These are phyloP conservation scores for Diarsia mendica DNA, from an alignment of 2,888 invertebrate genomes.

Conservation along the genomic window DNA sequence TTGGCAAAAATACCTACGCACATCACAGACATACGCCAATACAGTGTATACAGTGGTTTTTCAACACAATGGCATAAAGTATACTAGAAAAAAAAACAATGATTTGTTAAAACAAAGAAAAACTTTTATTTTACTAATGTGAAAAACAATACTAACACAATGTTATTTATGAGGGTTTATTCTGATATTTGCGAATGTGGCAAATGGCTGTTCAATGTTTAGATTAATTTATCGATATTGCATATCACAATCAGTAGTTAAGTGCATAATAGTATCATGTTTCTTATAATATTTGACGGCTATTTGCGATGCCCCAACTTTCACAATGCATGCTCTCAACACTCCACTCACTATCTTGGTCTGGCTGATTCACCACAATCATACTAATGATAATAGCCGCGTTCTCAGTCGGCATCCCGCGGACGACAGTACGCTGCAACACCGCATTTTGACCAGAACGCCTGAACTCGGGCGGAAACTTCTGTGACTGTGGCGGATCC, in stretches of 20 bases:
- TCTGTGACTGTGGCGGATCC: not conserved
- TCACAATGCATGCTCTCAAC: not conserved
- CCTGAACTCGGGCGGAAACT: not conserved
- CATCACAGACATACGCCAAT: too few relatives aligned
- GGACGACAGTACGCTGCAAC: too few relatives aligned
- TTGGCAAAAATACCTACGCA: too few relatives aligned
- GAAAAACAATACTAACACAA: not conserved
- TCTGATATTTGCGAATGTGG: not conserved
- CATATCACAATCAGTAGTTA: not conserved
- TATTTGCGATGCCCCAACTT: not conserved
- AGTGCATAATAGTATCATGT: not conserved
- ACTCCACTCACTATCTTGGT: slow-evolving; percentile 30
- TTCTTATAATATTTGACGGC: not conserved
- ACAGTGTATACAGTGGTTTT: not conserved
- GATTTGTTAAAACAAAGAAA: slow-evolving; percentile 1
- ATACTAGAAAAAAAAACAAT: not conserved
- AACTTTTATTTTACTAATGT: slow-evolving; percentile 7
- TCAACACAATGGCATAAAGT: not conserved
- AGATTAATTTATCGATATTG: not conserved
- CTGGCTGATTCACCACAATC: not conserved
- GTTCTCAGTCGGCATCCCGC: not conserved
- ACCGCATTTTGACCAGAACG: not conserved
- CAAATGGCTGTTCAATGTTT: not conserved
- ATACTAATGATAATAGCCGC: not conserved
- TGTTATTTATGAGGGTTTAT: not conserved